Base-by-base conservation (phyloP, 2,797 vertebrate genomes). In the Chelidonichthys spinosus region DNA sequence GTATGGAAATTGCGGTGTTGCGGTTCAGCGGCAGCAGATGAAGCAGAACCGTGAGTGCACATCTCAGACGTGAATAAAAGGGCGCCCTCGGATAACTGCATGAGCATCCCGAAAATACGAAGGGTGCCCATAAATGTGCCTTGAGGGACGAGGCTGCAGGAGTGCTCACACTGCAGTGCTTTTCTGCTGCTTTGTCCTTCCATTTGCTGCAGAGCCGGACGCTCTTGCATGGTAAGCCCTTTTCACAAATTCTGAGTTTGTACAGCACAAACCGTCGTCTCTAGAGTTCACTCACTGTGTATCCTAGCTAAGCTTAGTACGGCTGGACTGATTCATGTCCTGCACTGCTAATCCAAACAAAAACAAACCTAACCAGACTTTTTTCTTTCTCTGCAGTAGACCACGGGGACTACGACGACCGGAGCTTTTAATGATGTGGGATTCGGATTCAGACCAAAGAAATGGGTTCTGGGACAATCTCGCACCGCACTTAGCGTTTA, bases 1-100 rank as follows among this genome's bases (percentile, higher is more conserved):
- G 89, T 86, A 74, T 75, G 58, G 79, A 81, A 79, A 85, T 74
- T 42, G 85, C 65, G 85, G 79, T 72, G 89, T 76, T 60, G 79
- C 15, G 69, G 81, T 69, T 87, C 76, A 78, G 18, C 73, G 37
- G 67, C 60, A 72, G 82, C 64, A 74, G 82, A 91, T 81, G 67
- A 87, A 74, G 60, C 69, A 50, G 59, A 64, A 83, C 62, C 66
- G 49, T 74, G 59, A 66, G 75, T 56, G 40, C 64, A 78, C 62
- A 71, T 82, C 69, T 75, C 82, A 76, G 79, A 74, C 18, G n/a
- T 74, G 74, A 65, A 68, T 64, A 72, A 72, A 67, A 66, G 37
- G 11, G 14, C 74, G 72, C 83, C 82, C 79, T 79, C 67, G 78
- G 36, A 80, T 53, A 64, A 68, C 69, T 43, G 69, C 42, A n/a